phyloP scores from a whole-genome alignment of 2,888 invertebrate genomes.

The Arrhopalites spinosus region DNA sequence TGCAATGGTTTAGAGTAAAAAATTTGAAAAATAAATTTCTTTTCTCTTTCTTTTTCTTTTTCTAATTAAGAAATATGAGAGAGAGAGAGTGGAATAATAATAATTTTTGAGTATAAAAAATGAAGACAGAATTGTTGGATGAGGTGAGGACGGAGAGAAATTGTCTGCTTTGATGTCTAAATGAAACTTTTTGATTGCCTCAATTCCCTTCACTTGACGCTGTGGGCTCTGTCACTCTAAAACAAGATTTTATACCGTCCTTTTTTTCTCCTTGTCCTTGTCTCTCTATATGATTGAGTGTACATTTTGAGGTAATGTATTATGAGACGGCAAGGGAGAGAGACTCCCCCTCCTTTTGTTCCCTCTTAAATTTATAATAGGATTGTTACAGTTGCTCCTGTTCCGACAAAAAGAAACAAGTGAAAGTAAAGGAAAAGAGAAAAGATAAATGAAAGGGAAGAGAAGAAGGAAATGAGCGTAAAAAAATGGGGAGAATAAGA shows the following conservation, averaged over 20 bases:
- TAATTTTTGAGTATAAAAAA: not conserved
- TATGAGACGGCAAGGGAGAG: not conserved
- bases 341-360: not conserved
- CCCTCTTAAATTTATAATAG: too few species aligned
- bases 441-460: too few species aligned
- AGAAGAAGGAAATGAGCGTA: too few species aligned
- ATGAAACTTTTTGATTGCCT: constrained; percentile 13
- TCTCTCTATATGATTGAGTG: constrained; percentile 33
- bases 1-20: too few species aligned
- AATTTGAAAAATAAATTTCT: too few species aligned
- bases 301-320: constrained; percentile 32
- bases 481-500: too few species aligned
- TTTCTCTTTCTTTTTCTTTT: not conserved
- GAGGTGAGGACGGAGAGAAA: not conserved
- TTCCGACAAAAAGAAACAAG: too few species aligned
- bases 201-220: not conserved
- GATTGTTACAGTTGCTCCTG: too few species aligned
- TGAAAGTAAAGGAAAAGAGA: too few species aligned
- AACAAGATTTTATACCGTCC: not conserved
- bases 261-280: not conserved
- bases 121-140: not conserved
- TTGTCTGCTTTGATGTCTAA: not conserved
- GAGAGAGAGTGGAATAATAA: not conserved
- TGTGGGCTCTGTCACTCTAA: not conserved
- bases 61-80: too few species aligned